Conservation (phyloP, 2,113 vertebrate genomes). For the Equus quagga region DNA sequence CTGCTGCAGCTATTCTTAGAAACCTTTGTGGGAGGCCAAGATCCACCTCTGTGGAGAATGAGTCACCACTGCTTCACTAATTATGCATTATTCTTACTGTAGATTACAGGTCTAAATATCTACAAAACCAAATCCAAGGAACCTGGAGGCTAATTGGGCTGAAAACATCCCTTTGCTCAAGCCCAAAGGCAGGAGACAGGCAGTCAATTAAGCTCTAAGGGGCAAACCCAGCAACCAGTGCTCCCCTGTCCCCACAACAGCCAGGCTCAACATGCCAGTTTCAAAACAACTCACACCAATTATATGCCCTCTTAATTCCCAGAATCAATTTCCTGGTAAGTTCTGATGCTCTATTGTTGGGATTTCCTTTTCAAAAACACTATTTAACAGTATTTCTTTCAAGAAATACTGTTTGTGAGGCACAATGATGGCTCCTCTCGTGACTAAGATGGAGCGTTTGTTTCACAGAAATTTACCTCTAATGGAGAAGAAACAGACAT, state of each 20-base stretch:
- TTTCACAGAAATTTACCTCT: neutral
- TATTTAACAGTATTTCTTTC: neutral
- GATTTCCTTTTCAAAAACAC: neutral
- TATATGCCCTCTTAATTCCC: neutral
- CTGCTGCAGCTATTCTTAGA: slow-evolving; percentile 80
- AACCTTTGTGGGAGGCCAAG: slow-evolving; percentile 68
- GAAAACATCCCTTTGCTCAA: slow-evolving; percentile 40
- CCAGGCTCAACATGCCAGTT: neutral
- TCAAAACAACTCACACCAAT: fast-evolving
- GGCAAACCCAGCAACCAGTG: neutral
- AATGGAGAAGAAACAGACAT: neutral
- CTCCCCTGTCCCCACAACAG: neutral
- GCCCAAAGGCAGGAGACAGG: neutral
- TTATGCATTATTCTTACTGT: slow-evolving; percentile 49
- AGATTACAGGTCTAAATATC: slow-evolving; percentile 66
- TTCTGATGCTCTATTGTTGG: neutral
- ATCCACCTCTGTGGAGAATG: slow-evolving; percentile 67
- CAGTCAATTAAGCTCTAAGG: slow-evolving; percentile 45
- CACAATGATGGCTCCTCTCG: neutral
- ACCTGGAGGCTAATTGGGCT: slow-evolving; percentile 65
- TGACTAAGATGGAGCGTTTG: neutral
- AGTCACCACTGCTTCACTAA: slow-evolving; percentile 80
- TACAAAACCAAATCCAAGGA: slow-evolving; percentile 60
- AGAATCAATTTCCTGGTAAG: neutral
- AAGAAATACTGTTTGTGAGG: neutral